Evolutionary conservation across 2,888 invertebrate species (phyloP).

Genomic region (Pyrocoelia pectoralis): DNA sequence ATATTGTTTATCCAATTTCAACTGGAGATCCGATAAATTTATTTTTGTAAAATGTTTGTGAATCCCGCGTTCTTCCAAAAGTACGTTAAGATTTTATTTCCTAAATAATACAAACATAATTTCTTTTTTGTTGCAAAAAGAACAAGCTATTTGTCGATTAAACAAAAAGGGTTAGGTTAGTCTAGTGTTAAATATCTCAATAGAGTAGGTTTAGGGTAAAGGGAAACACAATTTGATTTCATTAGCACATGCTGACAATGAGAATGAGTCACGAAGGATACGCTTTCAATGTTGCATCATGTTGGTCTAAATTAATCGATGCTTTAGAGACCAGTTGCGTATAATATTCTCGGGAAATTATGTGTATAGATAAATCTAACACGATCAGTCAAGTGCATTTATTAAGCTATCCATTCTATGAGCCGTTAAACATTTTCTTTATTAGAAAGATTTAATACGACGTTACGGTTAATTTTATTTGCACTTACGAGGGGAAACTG

Average conservation of each 20-base stretch:
- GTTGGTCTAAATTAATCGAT: slow-evolving; percentile 32
- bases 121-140: too few relatives aligned
- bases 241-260: slow-evolving; percentile 31
- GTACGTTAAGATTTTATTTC: too few relatives aligned
- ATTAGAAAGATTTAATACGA: too few relatives aligned
- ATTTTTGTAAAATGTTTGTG: too few relatives aligned
- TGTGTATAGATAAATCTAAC: background rate
- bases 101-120: too few relatives aligned
- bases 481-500: too few relatives aligned
- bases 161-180: background rate
- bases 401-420: too few relatives aligned
- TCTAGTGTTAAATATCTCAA: background rate
- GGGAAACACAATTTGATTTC: slow-evolving; percentile 22
- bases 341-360: slow-evolving; percentile 6
- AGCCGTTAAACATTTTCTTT: too few relatives aligned
- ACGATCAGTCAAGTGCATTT: background rate
- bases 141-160: slow-evolving; percentile 1
- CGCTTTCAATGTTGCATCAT: slow-evolving; percentile 24
- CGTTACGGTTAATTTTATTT: too few relatives aligned
- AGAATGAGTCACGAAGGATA: slow-evolving; percentile 33
- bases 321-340: slow-evolving; percentile 27
- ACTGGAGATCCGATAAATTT: too few relatives aligned
- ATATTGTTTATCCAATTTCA: too few relatives aligned
- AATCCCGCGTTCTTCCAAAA: too few relatives aligned
- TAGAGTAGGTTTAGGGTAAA: slow-evolving; percentile 2